Percentiles rank a stretch among this genome's conserved stretches.
phyloP scores from a whole-genome alignment of 2,797 vertebrate species.

The Labroides dimidiatus region DNA sequence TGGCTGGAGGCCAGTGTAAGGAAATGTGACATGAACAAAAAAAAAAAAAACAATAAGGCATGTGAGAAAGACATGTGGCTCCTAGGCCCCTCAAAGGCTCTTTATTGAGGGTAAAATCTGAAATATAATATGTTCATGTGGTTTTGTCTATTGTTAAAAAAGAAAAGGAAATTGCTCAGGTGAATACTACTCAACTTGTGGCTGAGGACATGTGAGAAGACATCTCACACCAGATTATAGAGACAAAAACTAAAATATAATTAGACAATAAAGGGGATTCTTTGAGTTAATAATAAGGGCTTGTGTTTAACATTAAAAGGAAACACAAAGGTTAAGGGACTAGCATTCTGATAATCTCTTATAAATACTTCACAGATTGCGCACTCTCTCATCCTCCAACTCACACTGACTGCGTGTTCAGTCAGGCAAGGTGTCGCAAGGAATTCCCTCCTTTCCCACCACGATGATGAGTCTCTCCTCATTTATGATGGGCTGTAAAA shows the following conservation, averaged over 20 bases:
- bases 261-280: neutral
- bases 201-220: neutral
- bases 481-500: too few species aligned
- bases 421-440: too few species aligned
- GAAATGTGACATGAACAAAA: conserved; percentile 10
- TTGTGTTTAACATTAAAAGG: too few species aligned
- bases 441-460: too few species aligned
- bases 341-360: too few species aligned
- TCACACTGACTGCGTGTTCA: too few species aligned
- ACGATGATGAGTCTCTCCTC: too few species aligned
- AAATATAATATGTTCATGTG: conserved; percentile 23
- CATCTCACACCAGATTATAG: neutral
- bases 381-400: too few species aligned
- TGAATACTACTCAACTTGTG: neutral
- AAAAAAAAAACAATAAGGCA: conserved; percentile 16
- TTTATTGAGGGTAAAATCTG: neutral
- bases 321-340: too few species aligned
- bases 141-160: conserved; percentile 7
- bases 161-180: neutral
- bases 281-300: too few species aligned
- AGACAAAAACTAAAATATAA: neutral
- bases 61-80: neutral
- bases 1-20: conserved; percentile 8
- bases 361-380: too few species aligned
- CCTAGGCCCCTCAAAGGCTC: conserved; percentile 2